phyloP scores from a whole-genome alignment of 2,113 vertebrate species.

The Hippocampus zosterae region DNA sequence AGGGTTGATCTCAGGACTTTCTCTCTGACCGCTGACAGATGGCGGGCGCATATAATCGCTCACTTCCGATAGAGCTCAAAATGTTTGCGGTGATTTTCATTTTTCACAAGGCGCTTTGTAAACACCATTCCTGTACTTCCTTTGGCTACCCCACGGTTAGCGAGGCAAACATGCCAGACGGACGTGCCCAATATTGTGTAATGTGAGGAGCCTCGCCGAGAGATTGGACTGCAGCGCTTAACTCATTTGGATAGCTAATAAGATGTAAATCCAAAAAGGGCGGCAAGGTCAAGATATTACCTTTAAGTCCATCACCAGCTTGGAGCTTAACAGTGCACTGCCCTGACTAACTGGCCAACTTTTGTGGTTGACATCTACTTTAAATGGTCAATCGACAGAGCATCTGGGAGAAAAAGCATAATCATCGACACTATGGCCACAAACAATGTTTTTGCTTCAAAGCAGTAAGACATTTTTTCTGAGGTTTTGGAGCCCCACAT shows the following conservation, averaged over 20 bases:
- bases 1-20: slow-evolving; percentile 30
- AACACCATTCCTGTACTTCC: slow-evolving; percentile 59
- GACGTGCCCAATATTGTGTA: slow-evolving; percentile 43
- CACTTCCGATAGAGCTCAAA: slow-evolving; percentile 56
- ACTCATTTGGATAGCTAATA: slow-evolving; percentile 46
- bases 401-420: background rate
- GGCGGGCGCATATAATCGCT: slow-evolving; percentile 61
- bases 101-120: slow-evolving; percentile 59
- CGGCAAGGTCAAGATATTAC: slow-evolving; percentile 61
- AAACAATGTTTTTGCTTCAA: background rate
- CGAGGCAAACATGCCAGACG: slow-evolving; percentile 30
- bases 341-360: slow-evolving; percentile 33
- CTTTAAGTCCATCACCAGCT: slow-evolving; percentile 63
- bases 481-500: background rate
- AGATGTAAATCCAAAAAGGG: slow-evolving; percentile 56
- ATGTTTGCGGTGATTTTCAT: slow-evolving; percentile 49
- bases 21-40: slow-evolving; percentile 58
- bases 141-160: slow-evolving; percentile 36
- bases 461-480: background rate
- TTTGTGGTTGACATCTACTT: slow-evolving; percentile 37
- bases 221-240: slow-evolving; percentile 24
- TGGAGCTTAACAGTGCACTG: slow-evolving; percentile 43
- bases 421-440: background rate
- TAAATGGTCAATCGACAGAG: slow-evolving; percentile 3
- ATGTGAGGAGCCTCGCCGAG: slow-evolving; percentile 37